Base-by-base conservation (phyloP, 2,113 vertebrate genomes). In the Callorhinus ursinus region DNA sequence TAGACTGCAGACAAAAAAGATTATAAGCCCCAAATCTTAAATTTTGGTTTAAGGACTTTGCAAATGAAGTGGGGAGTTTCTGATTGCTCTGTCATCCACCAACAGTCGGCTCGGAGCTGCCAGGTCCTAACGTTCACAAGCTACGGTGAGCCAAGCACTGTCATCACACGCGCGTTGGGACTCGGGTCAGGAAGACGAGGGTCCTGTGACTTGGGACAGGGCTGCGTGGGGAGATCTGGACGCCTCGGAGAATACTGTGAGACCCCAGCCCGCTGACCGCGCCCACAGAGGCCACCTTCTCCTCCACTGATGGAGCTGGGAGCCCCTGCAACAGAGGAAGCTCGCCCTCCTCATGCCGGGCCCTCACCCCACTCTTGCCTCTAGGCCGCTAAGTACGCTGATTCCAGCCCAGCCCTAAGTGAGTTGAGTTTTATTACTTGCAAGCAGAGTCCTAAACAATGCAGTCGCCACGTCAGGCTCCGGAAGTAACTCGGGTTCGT, bases 141-240 rank as follows among this genome's bases (percentile, higher is more conserved):
- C 42, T 16, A 4, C 10, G 0, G 18, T 0, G 59, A 53, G 46
- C 28, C 57, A 7, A 19, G 15, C 15, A 11, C n/a, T 31, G 22
- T 12, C 7, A 3, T 5, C 18, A 1, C 2, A 5, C 3, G 21
- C 12, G 21, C 13, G 0, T 33, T 3, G 42, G 51, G 36, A 28
- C 39, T 26, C 12, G 14, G 0, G 3, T 13, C 33, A 6, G 51
- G 28, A 26, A 18, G 42, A 24, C 61, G 0, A 46, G 39, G 67
- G 21, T 26, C 33, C 39, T 31, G 22, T 16, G 65, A 2, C 81
- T 15, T 13, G 63, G 9, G 21, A 46, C 0, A 69, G 55, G 39
- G 57, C 57, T 21, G 13, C 0, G 2, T 4, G 51, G 67, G 59
- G 46, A 82, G 51, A 33, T 13, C 2, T 53, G 94, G 65, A 11